Evolutionary conservation across 1,140 invertebrate species (phyloP).

Genomic region (Drosophila melanica): DNA sequence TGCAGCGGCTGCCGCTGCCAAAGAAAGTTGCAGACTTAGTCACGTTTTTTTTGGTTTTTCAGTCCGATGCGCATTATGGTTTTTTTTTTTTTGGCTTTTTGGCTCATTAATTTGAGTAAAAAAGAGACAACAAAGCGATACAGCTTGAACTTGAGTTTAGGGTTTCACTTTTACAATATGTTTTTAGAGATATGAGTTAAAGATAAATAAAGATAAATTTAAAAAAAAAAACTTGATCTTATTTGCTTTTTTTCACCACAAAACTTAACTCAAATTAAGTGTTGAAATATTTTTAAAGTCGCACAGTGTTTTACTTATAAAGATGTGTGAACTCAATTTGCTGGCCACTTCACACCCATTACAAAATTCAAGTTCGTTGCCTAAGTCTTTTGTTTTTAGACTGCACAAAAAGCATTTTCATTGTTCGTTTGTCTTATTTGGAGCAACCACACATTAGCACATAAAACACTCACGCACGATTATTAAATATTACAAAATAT

Average conservation of each 20-base stretch:
- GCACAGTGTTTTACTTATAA: slow-evolving; percentile 14
- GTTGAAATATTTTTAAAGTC: slow-evolving; percentile 15
- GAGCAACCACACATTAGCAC: slow-evolving; percentile 57
- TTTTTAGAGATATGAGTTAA: not conserved
- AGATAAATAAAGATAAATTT: not conserved
- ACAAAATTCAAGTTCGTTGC: slow-evolving; percentile 67
- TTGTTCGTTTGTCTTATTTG: not conserved
- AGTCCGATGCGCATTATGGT: slow-evolving; percentile 8
- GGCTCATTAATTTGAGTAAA: slow-evolving; percentile 33
- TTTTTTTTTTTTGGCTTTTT: slow-evolving; percentile 10
- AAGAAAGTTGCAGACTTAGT: slow-evolving; percentile 64
- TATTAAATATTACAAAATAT: slow-evolving; percentile 53
- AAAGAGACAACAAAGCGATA: slow-evolving; percentile 15
- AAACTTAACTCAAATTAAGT: not conserved
- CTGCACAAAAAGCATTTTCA: not conserved
- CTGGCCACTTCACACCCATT: not conserved
- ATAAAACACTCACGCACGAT: slow-evolving; percentile 34
- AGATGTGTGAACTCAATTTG: slow-evolving; percentile 4
- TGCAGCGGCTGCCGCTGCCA: slow-evolving; percentile 31
- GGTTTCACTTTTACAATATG: slow-evolving; percentile 48
- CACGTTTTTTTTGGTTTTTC: slow-evolving; percentile 42
- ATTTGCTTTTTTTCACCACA: not conserved
- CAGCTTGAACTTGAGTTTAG: slow-evolving; percentile 46
- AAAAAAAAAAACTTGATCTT: slow-evolving; percentile 9
- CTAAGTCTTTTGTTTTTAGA: slow-evolving; percentile 74